Evolutionary conservation across 2,797 vertebrate genomes (phyloP).

Genomic region (Hypotaenidia philippensis): DNA sequence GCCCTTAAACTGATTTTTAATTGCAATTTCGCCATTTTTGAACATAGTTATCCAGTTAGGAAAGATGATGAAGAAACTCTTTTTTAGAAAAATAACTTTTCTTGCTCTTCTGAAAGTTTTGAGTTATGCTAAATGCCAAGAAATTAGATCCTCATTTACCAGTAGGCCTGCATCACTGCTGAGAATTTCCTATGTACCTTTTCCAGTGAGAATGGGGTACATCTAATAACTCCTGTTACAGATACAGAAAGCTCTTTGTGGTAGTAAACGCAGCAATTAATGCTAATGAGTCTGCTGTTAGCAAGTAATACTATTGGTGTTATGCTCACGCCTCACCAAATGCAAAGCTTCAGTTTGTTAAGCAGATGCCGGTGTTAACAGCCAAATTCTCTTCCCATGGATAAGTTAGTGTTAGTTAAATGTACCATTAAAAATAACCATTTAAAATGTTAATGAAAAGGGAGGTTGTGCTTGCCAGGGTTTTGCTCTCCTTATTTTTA

Average conservation of each 20-base stretch:
- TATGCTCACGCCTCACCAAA: constrained; percentile 54
- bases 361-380: constrained; percentile 73
- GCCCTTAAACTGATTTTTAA: neutral
- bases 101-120: neutral
- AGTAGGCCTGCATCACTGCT: neutral
- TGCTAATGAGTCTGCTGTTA: constrained; percentile 75
- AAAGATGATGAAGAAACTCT: neutral
- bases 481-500: constrained; percentile 18
- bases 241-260: constrained; percentile 50
- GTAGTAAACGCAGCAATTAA: constrained; percentile 67
- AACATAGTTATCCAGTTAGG: neutral
- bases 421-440: constrained; percentile 78
- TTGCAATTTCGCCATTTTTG: neutral
- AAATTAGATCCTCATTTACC: neutral
- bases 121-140: neutral
- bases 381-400: constrained; percentile 73
- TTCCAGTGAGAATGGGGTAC: constrained; percentile 1
- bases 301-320: constrained; percentile 54
- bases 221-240: constrained; percentile 56
- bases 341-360: constrained; percentile 71
- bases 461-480: neutral
- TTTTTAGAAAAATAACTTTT: neutral
- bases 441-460: constrained; percentile 75
- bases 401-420: constrained; percentile 78
- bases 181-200: constrained; percentile 20